A percentile compares a stretch with the other conserved stretches of the same genome.
phyloP scores from a whole-genome alignment of 2,888 invertebrate genomes.

The Camponotus fellah region DNA sequence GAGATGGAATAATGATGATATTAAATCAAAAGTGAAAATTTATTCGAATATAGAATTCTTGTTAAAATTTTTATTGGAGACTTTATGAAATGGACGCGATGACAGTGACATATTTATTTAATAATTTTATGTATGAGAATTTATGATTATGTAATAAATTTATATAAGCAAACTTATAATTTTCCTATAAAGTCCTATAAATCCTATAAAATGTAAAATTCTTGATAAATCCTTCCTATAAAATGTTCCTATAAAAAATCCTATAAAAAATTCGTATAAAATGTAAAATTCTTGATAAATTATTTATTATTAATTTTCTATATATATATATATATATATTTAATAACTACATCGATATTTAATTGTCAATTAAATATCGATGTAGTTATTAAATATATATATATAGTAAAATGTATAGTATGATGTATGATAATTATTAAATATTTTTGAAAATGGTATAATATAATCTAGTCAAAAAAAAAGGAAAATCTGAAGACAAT shows the following conservation, averaged over 20 bases:
- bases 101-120: not conserved
- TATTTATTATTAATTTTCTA: conserved; percentile 11
- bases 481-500: conserved; percentile 23
- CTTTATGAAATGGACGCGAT: not conserved
- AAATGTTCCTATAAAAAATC: too few species aligned
- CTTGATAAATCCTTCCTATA: too few species aligned
- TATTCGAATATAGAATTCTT: not conserved
- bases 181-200: not conserved
- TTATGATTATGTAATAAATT: not conserved
- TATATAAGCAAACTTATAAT: not conserved
- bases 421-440: not conserved
- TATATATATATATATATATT: too few species aligned
- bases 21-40: not conserved
- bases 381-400: too few species aligned
- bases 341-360: too few species aligned
- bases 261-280: too few species aligned
- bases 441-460: not conserved
- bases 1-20: not conserved
- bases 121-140: not conserved
- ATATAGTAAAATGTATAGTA: not conserved
- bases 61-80: not conserved
- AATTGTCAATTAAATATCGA: not conserved
- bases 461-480: not conserved
- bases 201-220: too few species aligned
- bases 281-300: not conserved